These are phyloP conservation scores for Microctenopoma stevenorrisi DNA, from an alignment of 2,797 vertebrate genomes.

Conservation along the genomic window DNA sequence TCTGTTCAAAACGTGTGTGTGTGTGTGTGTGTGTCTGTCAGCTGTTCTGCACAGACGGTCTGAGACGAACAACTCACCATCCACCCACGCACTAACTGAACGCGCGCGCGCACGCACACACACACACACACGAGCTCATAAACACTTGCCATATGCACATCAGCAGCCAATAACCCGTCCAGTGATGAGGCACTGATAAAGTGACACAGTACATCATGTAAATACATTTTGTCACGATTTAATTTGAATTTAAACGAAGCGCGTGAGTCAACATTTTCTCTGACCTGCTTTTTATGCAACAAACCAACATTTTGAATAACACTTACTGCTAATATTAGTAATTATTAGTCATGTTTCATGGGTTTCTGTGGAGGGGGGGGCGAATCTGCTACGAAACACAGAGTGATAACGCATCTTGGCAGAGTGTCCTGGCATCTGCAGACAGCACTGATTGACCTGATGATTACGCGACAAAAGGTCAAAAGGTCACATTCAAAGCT, in stretches of 20 bases:
- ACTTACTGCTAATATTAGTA: conserved; percentile 42
- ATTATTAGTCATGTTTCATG: conserved; percentile 44
- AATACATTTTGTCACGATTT: conserved; percentile 44
- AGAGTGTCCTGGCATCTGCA: not conserved
- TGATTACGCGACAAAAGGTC: conserved; percentile 1
- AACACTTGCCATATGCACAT: conserved; percentile 62
- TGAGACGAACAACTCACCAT: conserved; percentile 68
- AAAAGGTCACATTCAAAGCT: not conserved
- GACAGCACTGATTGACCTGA: not conserved
- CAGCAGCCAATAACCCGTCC: conserved; percentile 39
- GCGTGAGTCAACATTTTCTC: conserved; percentile 36
- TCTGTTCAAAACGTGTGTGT: conserved; percentile 60
- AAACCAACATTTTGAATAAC: conserved; percentile 35
- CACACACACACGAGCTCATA: conserved; percentile 35
- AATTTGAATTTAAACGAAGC: conserved; percentile 24
- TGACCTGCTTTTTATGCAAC: conserved; percentile 60
- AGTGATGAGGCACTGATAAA: conserved; percentile 28
- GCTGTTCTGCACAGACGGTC: conserved; percentile 81
- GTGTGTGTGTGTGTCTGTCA: conserved; percentile 68
- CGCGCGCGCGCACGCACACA: conserved; percentile 34
- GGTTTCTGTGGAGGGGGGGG: conserved; percentile 21
- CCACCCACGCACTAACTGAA: conserved; percentile 51
- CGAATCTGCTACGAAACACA: conserved; percentile 10
- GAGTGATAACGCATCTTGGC: conserved; percentile 8
- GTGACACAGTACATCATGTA: conserved; percentile 46